Evolutionary conservation across 2,113 vertebrate genomes (phyloP), one percentile per base, ranked within the genome.

Genomic region (Tachuris rubrigastra): DNA sequence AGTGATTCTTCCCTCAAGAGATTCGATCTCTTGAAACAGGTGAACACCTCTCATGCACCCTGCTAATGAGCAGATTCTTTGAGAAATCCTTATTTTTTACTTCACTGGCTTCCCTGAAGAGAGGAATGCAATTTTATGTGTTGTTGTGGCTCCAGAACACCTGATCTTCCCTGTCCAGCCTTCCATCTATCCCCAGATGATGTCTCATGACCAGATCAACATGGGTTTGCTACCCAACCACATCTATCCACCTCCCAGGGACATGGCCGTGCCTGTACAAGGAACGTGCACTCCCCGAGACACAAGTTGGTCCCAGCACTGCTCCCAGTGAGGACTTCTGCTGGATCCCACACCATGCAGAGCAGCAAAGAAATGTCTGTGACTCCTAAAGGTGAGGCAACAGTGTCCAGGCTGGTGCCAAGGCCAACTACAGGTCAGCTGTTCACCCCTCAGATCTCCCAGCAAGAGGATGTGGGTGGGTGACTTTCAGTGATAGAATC

Each of bases 271-370:
- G 49, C 28, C 46, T 23, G 25, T 47, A 37, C 0, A 0, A 53
- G 21, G 31, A 3, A 3, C 2, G 0, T 3, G 5, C 16, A 2
- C 14, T n/a, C n/a, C 22, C n/a, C 35, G 55, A 30, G 20, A 44
- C 18, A 8, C 0, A 0, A 30, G 8, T 0, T 62, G 17, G 12
- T 58, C 35, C 25, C 37, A 44, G 33, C 9, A 8, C 6, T 59
- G n/a, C 23, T 52, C 69, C 12, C 42, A 5, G 25, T 22, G 37
- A 56, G 49, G 19, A 14, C 27, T 14, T 20, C 65, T 33, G 47
- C 53, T 0, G 1, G 41, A 19, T 35, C 33, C 39, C 8, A 2
- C 20, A 30, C 13, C 25, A 3, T 2, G 3, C 33, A 47, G 37
- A 44, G 74, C 62, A 49, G 52, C 27, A 35, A 16, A 39, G 41